Evolutionary conservation across 2,113 vertebrate genomes (phyloP), one percentile per base, ranked within the genome.

Genomic region (Tretioscincus oriximinensis): DNA sequence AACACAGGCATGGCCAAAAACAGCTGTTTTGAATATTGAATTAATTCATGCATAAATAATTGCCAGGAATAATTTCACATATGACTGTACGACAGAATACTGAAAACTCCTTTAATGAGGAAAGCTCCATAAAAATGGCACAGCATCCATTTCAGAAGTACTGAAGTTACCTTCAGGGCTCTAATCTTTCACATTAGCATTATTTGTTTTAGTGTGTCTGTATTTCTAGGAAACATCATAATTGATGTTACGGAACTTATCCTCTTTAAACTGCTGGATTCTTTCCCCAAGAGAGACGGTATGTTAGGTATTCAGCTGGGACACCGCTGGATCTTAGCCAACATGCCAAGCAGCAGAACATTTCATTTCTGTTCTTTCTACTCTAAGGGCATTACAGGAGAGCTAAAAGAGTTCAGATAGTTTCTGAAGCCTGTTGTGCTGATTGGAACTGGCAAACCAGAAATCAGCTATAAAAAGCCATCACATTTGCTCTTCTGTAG

Each of bases 391-490:
- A 41, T 84, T 81, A 29, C 20, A 29, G 31, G 35, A 84, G 72
- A 9, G 28, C 69, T 81, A 63, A 79, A 71, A 77, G 66, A 76
- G 45, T 81, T 86, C n/a, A 63, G 26, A 12, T 9, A 24, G 76
- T 64, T 72, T 54, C 24, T 73, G 35, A 76, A 78, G 63, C 7
- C 10, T 51, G 1, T 71, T 83, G 68, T 73, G 73, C 11, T 86
- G 24, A 76, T 65, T 70, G 63, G 35, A 86, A 64, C 72, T 82
- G 78, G 9, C 9, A 67, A 66, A 77, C 22, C 60, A 89, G 71
- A 84, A 86, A 78, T 67, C 26, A 77, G 11, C 28, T 86, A 35
- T 86, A 86, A 79, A 78, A 81, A 81, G 64, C 80, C 73, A 75
- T 81, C 2, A 12, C 82, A 63, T 54, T 83, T 22, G 72, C 49